Evolutionary conservation across 2,888 invertebrate species (phyloP).

Genomic region (Cordilura impudica): DNA sequence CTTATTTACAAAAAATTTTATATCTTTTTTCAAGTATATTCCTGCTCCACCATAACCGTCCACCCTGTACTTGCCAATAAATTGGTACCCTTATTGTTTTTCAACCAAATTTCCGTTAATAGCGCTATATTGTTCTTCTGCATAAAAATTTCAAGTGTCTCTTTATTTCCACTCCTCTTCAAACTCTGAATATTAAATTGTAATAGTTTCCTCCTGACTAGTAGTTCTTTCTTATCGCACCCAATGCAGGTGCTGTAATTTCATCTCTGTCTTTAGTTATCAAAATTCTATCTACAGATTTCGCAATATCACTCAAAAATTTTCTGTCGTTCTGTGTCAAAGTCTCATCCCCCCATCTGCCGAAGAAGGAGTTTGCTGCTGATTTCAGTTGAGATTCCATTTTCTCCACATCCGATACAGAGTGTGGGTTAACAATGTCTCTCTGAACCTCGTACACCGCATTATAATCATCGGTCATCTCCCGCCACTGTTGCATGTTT

Average conservation of each 20-base stretch:
- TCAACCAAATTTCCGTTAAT: not conserved
- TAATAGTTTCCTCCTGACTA: not conserved
- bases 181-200: not conserved
- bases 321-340: not conserved
- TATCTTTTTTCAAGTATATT: too few relatives aligned
- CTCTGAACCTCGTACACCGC: not conserved
- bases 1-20: too few relatives aligned
- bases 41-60: not conserved
- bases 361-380: not conserved
- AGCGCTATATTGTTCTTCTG: not conserved
- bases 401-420: not conserved
- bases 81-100: not conserved
- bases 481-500: not conserved
- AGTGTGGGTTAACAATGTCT: not conserved
- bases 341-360: not conserved
- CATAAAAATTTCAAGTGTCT: not conserved
- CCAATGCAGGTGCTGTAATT: not conserved
- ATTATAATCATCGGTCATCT: not conserved
- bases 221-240: not conserved
- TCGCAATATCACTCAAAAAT: not conserved
- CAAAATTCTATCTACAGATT: not conserved
- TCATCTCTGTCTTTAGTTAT: conserved; percentile 1
- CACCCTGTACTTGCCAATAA: not conserved
- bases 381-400: not conserved
- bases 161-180: not conserved